A percentile compares a stretch with the other conserved stretches of the same genome.
These are phyloP conservation scores for Lacanobia wlatinum DNA, from an alignment of 2,888 invertebrate species.

Conservation along the genomic window DNA sequence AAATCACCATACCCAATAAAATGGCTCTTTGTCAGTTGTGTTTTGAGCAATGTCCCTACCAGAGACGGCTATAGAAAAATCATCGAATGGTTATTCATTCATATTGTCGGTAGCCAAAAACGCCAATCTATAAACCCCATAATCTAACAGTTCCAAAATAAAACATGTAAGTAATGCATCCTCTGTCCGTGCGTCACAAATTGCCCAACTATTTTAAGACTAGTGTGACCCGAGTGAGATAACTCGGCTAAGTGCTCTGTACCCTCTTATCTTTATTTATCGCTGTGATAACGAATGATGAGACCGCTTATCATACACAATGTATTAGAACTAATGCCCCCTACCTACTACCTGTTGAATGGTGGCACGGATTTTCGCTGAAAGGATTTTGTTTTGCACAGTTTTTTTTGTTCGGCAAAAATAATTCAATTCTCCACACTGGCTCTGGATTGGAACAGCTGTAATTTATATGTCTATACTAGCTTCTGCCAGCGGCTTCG, in stretches of 20 bases:
- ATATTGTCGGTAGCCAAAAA: slow-evolving; percentile 1
- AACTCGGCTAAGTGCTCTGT: slow-evolving; percentile 78
- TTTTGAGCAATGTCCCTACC: no score
- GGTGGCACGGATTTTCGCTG: slow-evolving; percentile 42
- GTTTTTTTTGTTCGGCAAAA: background rate
- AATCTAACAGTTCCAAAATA: slow-evolving; percentile 48
- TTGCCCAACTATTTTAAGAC: slow-evolving; percentile 81
- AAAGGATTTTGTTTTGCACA: slow-evolving; percentile 15
- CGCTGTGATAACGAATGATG: slow-evolving; percentile 76
- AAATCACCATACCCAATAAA: no score
- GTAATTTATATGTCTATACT: no score
- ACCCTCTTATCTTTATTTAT: slow-evolving; percentile 81
- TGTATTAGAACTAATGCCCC: slow-evolving; percentile 71
- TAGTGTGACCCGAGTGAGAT: slow-evolving; percentile 80
- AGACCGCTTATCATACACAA: slow-evolving; percentile 76
- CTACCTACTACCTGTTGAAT: slow-evolving; percentile 58
- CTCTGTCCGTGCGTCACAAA: slow-evolving; percentile 67
- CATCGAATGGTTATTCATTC: no score
- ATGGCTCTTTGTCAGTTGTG: no score
- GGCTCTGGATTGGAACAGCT: background rate
- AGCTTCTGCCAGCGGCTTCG: no score
- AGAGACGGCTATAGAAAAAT: no score
- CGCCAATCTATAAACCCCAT: slow-evolving; percentile 34
- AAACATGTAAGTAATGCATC: slow-evolving; percentile 50
- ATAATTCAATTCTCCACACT: background rate